These are phyloP conservation scores for Acrobasis consociella DNA, from an alignment of 2,888 invertebrate species.

Conservation along the genomic window DNA sequence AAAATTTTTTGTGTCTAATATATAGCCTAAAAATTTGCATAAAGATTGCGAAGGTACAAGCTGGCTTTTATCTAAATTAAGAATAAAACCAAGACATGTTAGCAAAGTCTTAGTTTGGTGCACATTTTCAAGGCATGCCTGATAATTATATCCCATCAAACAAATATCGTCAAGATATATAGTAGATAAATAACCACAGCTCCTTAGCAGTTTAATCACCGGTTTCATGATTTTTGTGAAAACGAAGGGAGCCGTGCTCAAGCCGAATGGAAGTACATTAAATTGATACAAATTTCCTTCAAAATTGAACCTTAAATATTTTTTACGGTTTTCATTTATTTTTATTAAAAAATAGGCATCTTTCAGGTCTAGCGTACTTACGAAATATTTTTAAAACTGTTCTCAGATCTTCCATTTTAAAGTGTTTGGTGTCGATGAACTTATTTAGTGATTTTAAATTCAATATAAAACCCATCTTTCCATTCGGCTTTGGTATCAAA, in stretches of 20 bases:
- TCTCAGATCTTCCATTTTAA: conserved; percentile 29
- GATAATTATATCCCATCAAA: neutral
- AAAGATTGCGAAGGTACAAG: neutral
- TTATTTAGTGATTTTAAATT: conserved; percentile 26
- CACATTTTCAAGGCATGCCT: neutral
- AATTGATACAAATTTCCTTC: conserved; percentile 24
- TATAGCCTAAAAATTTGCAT: conserved; percentile 4
- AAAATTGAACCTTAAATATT: conserved; percentile 25
- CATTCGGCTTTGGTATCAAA: conserved; percentile 22
- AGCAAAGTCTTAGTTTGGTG: neutral
- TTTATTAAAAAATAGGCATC: no score
- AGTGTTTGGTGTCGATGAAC: conserved; percentile 28
- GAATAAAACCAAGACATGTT: no score
- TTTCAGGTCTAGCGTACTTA: conserved; percentile 27
- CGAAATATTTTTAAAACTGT: conserved; percentile 24
- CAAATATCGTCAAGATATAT: conserved; percentile 24
- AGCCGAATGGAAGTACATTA: conserved; percentile 28
- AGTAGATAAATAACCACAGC: conserved; percentile 23
- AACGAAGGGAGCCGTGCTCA: conserved; percentile 25
- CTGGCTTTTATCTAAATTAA: neutral
- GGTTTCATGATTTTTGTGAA: conserved; percentile 30
- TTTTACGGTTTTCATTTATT: conserved; percentile 20
- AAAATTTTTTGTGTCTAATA: neutral
- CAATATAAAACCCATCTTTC: no score
- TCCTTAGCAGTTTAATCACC: conserved; percentile 24